A percentile compares a stretch with the other conserved stretches of the same genome.
These are phyloP conservation scores for Leptogaster cylindrica DNA, from an alignment of 2,888 invertebrate genomes.

Conservation along the genomic window DNA sequence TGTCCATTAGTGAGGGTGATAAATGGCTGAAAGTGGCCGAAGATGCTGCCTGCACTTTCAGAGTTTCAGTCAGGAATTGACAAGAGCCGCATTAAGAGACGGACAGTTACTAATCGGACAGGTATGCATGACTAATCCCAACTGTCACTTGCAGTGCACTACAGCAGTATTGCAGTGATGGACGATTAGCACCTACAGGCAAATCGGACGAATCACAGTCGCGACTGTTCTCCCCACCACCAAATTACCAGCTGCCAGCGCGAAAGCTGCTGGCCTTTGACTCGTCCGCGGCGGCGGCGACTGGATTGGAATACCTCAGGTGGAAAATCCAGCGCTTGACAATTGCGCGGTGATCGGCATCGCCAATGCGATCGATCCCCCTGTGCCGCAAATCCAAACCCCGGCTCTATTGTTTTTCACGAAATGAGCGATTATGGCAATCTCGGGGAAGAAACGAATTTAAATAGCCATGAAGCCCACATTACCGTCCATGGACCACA, in stretches of 20 bases:
- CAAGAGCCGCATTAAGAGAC: constrained; percentile 12
- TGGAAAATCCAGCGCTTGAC: constrained; percentile 31
- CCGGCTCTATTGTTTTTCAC: neutral
- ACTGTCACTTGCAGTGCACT: constrained; percentile 25
- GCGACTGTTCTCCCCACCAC: neutral
- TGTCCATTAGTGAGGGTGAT: constrained; percentile 33
- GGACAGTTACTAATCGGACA: constrained; percentile 35
- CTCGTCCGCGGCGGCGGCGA: constrained; percentile 6
- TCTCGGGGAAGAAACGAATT: constrained; percentile 36
- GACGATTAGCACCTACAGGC: constrained; percentile 2
- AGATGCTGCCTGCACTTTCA: constrained; percentile 7
- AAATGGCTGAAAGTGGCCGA: constrained; percentile 35
- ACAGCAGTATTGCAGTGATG: constrained; percentile 1
- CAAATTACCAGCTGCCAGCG: neutral
- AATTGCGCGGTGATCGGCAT: constrained; percentile 25
- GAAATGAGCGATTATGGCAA: constrained; percentile 39
- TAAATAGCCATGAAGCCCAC: constrained; percentile 38
- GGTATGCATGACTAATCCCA: constrained; percentile 33
- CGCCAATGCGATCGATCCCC: neutral
- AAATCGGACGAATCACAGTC: too few relatives aligned
- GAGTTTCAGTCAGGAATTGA: neutral
- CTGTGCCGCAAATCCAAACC: neutral
- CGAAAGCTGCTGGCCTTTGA: constrained; percentile 33
- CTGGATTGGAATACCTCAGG: constrained; percentile 26
- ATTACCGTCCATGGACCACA: neutral